Evolutionary conservation across 2,113 vertebrate genomes (phyloP).

Genomic region (Amphiprion percula): DNA sequence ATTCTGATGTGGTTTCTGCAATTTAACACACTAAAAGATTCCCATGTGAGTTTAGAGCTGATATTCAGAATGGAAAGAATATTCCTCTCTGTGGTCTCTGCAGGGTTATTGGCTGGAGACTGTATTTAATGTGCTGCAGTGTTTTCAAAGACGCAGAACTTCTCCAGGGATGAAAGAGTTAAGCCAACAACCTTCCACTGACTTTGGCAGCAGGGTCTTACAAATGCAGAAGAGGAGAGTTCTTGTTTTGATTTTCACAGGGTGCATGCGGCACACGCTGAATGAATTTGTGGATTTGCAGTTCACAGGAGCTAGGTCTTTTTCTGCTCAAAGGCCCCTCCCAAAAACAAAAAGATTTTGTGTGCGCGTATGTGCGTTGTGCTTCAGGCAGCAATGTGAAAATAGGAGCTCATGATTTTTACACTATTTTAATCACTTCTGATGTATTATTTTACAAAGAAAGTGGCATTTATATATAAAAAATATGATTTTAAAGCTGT

Average conservation of each 20-base stretch:
- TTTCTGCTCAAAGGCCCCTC: neutral
- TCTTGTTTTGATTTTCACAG: constrained; percentile 54
- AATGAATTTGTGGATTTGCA: constrained; percentile 32
- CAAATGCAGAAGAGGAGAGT: constrained; percentile 50
- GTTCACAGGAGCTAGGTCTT: constrained; percentile 16
- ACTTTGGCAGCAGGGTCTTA: constrained; percentile 58
- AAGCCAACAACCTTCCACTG: constrained; percentile 62
- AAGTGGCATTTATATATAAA: neutral
- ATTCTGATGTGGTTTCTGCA: constrained; percentile 55
- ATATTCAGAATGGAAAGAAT: constrained; percentile 47
- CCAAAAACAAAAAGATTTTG: neutral
- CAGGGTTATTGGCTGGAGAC: constrained; percentile 59
- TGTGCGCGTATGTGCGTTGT: neutral
- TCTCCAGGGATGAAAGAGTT: constrained; percentile 49
- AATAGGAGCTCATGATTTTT: neutral
- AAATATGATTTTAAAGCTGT: neutral
- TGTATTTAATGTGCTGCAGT: constrained; percentile 39
- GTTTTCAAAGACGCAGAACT: constrained; percentile 57
- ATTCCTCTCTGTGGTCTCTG: constrained; percentile 50
- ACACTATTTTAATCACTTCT: neutral
- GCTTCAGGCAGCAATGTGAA: neutral
- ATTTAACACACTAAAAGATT: constrained; percentile 56
- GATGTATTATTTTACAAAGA: neutral
- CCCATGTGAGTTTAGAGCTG: constrained; percentile 44
- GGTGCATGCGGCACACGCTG: neutral